Percentiles rank a stretch among this genome's conserved stretches.
Evolutionary conservation across 2,113 vertebrate species (phyloP).

Genomic region (Xiphophorus hellerii): DNA sequence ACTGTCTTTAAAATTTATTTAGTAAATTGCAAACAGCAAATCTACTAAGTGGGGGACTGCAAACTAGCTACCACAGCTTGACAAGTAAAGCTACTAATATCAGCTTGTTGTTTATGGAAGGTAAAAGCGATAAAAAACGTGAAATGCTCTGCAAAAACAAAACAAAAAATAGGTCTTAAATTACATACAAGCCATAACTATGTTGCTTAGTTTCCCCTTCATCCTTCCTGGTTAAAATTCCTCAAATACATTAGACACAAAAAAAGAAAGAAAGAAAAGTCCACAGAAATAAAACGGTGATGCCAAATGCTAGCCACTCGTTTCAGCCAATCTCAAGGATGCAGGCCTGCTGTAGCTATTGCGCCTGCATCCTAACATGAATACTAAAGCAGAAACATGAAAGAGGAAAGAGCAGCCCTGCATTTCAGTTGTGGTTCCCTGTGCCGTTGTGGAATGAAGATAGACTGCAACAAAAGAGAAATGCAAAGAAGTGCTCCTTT

Average conservation of each 20-base stretch:
- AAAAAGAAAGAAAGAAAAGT: constrained; percentile 5
- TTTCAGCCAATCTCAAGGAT: constrained; percentile 76
- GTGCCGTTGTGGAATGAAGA: constrained; percentile 57
- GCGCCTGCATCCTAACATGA: constrained; percentile 65
- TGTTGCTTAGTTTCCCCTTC: constrained; percentile 32
- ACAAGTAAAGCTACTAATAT: constrained; percentile 7
- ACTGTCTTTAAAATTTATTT: too few relatives aligned
- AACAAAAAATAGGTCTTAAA: too few relatives aligned
- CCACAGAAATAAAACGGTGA: constrained; percentile 57
- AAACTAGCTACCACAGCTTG: too few relatives aligned
- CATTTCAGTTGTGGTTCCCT: constrained; percentile 51
- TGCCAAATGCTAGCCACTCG: constrained; percentile 48
- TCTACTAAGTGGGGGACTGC: too few relatives aligned
- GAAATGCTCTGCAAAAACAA: too few relatives aligned
- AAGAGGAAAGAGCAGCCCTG: constrained; percentile 59
- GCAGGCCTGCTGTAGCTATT: constrained; percentile 65
- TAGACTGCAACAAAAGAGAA: constrained; percentile 43
- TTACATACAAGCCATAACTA: not conserved
- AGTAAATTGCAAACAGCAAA: too few relatives aligned
- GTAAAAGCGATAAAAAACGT: not conserved
- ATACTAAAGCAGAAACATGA: constrained; percentile 69
- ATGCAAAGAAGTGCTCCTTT: constrained; percentile 52
- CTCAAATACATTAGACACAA: constrained; percentile 23
- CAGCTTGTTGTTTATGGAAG: constrained; percentile 8
- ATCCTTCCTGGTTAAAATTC: constrained; percentile 44